These are phyloP conservation scores for Psittacula echo DNA, from an alignment of 2,797 vertebrate species.

Conservation along the genomic window DNA sequence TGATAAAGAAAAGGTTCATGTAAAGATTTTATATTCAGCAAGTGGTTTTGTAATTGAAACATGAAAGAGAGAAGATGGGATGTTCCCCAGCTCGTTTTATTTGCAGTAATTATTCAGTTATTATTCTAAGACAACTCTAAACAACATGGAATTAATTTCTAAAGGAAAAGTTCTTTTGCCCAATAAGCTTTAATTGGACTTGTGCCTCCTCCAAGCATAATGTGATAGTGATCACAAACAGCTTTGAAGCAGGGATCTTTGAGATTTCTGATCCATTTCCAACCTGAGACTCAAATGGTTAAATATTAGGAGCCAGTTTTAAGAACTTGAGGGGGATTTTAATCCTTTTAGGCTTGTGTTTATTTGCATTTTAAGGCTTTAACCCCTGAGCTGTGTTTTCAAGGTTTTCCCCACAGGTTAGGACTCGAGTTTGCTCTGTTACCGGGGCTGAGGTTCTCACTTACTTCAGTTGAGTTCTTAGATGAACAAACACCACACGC, in stretches of 20 bases:
- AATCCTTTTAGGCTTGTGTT: background rate
- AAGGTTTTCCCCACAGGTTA: background rate
- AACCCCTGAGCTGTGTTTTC: background rate
- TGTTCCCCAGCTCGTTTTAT: background rate
- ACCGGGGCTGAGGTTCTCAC: background rate
- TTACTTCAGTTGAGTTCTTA: background rate
- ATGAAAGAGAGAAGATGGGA: background rate
- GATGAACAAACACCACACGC: background rate
- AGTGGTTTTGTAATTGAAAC: background rate
- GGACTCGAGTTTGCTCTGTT: background rate
- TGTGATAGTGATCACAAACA: background rate
- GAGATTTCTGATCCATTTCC: background rate
- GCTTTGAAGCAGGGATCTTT: background rate
- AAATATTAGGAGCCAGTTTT: background rate
- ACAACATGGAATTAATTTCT: background rate
- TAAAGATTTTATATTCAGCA: background rate
- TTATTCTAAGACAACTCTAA: background rate
- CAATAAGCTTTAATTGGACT: background rate
- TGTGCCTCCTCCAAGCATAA: background rate
- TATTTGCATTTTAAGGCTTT: background rate
- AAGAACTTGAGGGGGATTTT: fast-evolving
- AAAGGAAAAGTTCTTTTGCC: background rate
- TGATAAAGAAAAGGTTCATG: background rate
- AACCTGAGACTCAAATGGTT: background rate
- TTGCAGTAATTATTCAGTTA: background rate